Percentiles rank a stretch among this genome's conserved stretches.
Evolutionary conservation across 2,113 vertebrate genomes (phyloP).

Genomic region (Artemisiospiza belli): DNA sequence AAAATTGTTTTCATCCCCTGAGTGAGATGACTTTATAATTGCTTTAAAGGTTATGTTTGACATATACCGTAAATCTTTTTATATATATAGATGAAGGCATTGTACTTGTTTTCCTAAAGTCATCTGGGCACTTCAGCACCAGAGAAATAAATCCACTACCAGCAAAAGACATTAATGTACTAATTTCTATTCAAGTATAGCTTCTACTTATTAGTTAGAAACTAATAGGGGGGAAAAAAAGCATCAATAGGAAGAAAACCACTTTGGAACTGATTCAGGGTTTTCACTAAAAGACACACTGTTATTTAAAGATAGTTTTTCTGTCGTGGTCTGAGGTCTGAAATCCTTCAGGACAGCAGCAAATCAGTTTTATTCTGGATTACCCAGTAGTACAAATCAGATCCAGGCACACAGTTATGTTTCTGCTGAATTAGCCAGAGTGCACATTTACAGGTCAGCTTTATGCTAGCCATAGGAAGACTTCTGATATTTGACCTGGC

Average conservation of each 20-base stretch:
- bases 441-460: constrained; percentile 26
- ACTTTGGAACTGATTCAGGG: not conserved
- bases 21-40: constrained; percentile 22
- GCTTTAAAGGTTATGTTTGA: constrained; percentile 47
- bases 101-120: not conserved
- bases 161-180: not conserved
- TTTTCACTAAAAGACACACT: not conserved
- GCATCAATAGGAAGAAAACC: not conserved
- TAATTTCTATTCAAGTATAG: not conserved
- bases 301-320: not conserved
- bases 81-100: not conserved
- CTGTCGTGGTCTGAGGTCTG: not conserved
- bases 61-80: constrained; percentile 6
- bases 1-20: constrained; percentile 23
- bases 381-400: not conserved
- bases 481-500: constrained; percentile 28
- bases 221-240: not conserved
- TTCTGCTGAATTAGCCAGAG: constrained; percentile 43
- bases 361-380: not conserved
- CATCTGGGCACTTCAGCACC: not conserved
- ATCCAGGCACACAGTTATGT: accelerated
- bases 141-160: not conserved
- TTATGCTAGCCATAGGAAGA: not conserved
- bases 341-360: not conserved
- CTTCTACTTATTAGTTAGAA: not conserved